Conservation (phyloP, 1,140 invertebrate genomes). For the Ceratosolen solmsi region DNA sequence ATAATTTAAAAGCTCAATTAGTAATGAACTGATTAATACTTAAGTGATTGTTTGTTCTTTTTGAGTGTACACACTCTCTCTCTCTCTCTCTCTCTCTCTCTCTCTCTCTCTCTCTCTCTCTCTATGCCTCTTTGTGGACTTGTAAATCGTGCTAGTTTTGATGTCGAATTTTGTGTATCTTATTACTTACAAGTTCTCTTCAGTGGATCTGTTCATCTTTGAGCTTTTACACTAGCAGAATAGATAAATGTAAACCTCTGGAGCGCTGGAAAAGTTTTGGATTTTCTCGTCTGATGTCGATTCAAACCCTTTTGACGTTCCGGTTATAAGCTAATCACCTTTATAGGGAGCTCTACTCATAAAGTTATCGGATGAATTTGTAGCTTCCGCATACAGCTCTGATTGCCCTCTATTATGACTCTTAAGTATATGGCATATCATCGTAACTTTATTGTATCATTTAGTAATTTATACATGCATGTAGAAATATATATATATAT, state of each 20-base stretch:
- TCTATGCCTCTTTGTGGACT: neutral
- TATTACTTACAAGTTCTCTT: slow-evolving; percentile 45
- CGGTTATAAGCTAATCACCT: slow-evolving; percentile 43
- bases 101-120: neutral
- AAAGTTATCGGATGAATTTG: slow-evolving; percentile 45
- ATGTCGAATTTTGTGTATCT: slow-evolving; percentile 43
- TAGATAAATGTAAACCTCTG: slow-evolving; percentile 33
- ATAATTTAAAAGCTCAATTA: neutral
- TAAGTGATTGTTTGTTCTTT: neutral
- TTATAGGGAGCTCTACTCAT: slow-evolving; percentile 19
- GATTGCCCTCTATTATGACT: slow-evolving; percentile 44
- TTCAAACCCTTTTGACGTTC: slow-evolving; percentile 32
- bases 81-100: neutral
- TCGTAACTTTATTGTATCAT: neutral
- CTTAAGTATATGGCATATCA: slow-evolving; percentile 17
- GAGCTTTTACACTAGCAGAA: neutral
- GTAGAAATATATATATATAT: too few relatives aligned
- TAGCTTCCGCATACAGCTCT: slow-evolving; percentile 14
- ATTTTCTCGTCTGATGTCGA: neutral
- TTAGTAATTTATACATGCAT: neutral
- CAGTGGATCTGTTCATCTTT: neutral
- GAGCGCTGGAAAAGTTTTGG: slow-evolving; percentile 15
- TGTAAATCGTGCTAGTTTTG: neutral
- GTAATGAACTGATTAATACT: neutral
- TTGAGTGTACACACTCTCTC: neutral